Evolutionary conservation across 2,113 vertebrate species (phyloP).

Genomic region (Anoplopoma fimbria): DNA sequence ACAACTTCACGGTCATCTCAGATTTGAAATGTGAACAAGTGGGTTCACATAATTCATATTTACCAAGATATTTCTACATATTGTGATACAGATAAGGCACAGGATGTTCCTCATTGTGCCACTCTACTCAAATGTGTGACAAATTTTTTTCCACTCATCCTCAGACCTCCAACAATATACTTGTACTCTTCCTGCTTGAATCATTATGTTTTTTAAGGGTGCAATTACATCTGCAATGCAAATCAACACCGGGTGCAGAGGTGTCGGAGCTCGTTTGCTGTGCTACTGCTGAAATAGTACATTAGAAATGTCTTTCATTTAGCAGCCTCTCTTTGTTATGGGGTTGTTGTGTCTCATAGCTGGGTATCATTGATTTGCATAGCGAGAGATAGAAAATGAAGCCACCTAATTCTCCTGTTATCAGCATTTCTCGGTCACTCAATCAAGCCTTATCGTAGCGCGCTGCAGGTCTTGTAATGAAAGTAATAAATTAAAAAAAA

Average conservation of each 20-base stretch:
- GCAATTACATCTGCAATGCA: slow-evolving; percentile 62
- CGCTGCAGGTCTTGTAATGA: slow-evolving; percentile 76
- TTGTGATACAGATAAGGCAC: not conserved
- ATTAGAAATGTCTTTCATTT: slow-evolving; percentile 51
- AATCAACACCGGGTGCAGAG: not conserved
- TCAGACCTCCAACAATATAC: slow-evolving; percentile 26
- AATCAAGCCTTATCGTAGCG: slow-evolving; percentile 74
- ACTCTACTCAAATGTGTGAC: not conserved
- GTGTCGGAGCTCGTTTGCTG: not conserved
- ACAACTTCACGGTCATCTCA: not conserved
- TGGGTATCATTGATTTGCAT: slow-evolving; percentile 78
- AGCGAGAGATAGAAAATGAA: slow-evolving; percentile 74
- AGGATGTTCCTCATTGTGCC: slow-evolving; percentile 9
- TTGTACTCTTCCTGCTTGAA: slow-evolving; percentile 20
- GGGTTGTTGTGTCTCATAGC: slow-evolving; percentile 69
- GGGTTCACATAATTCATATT: slow-evolving; percentile 1
- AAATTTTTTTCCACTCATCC: slow-evolving; percentile 44
- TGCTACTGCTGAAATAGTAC: slow-evolving; percentile 44
- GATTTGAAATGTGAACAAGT: not conserved
- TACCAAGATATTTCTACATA: slow-evolving; percentile 3
- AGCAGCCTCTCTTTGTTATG: slow-evolving; percentile 47
- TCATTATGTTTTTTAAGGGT: slow-evolving; percentile 31
- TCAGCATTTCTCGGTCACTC: slow-evolving; percentile 78
- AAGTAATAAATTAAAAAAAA: slow-evolving; percentile 74
- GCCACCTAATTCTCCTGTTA: slow-evolving; percentile 68